These are phyloP conservation scores for Sebastes trivittatus DNA, from an alignment of 2,797 vertebrate species.

Conservation along the genomic window DNA sequence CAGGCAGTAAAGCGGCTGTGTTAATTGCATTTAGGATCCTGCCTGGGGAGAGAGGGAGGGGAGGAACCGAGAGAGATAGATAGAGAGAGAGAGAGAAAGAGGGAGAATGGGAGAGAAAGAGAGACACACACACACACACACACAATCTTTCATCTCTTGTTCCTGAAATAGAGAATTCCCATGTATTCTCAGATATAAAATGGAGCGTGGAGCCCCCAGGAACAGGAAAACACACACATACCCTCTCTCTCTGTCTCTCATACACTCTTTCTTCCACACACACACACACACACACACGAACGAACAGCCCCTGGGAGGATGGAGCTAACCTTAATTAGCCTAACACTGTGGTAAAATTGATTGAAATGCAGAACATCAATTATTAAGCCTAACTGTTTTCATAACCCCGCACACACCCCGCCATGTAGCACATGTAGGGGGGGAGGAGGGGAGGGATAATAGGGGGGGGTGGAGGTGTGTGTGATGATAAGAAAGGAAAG, in stretches of 20 bases:
- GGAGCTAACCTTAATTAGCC: constrained; percentile 98
- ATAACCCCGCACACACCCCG: constrained; percentile 76
- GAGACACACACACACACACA: too few relatives aligned
- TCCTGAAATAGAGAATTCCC: constrained; percentile 95
- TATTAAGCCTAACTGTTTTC: constrained; percentile 88
- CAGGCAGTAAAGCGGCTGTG: constrained; percentile 93
- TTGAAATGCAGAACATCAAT: constrained; percentile 94
- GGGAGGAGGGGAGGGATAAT: constrained; percentile 51
- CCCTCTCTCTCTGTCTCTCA: not conserved
- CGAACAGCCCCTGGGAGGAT: constrained; percentile 90
- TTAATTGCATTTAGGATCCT: constrained; percentile 96
- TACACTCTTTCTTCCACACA: not conserved
- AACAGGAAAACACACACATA: constrained; percentile 62
- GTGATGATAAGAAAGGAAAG: constrained; percentile 57
- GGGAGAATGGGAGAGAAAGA: not conserved
- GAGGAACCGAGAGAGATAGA: constrained; percentile 26
- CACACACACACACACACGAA: not conserved
- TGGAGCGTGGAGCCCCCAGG: constrained; percentile 80
- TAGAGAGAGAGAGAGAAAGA: not conserved
- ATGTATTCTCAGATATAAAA: constrained; percentile 86
- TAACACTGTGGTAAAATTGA: constrained; percentile 89
- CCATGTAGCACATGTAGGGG: constrained; percentile 76
- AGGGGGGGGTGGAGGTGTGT: constrained; percentile 46
- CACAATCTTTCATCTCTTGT: constrained; percentile 84
- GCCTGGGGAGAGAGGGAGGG: constrained; percentile 85